Conservation (phyloP, 2,888 invertebrate genomes). For the Bursaphelenchus okinawaensis region DNA sequence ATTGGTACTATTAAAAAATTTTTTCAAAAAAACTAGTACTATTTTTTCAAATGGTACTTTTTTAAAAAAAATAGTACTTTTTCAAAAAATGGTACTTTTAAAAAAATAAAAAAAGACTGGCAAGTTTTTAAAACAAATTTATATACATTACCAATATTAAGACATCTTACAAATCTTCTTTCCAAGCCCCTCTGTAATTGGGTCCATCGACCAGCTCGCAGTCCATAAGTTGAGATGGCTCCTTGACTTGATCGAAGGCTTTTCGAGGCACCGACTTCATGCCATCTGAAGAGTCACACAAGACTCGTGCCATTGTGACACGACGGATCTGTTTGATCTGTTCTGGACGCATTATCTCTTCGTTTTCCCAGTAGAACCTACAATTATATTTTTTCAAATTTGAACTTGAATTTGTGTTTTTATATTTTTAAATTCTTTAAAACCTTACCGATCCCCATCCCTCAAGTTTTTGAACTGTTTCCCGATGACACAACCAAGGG, state of each 20-base stretch:
- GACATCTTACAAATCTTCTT: slow-evolving; percentile 12
- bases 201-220: slow-evolving; percentile 27
- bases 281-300: slow-evolving; percentile 88
- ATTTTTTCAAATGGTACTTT: too few relatives aligned
- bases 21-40: too few relatives aligned
- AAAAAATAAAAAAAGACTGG: too few relatives aligned
- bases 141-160: too few relatives aligned
- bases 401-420: too few relatives aligned
- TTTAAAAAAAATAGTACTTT: too few relatives aligned
- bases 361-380: slow-evolving; percentile 90
- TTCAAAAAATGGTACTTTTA: too few relatives aligned
- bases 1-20: too few relatives aligned
- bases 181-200: slow-evolving; percentile 25
- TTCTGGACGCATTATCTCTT: slow-evolving; percentile 74
- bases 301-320: slow-evolving; percentile 73
- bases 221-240: slow-evolving; percentile 18
- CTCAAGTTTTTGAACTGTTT: slow-evolving; percentile 61
- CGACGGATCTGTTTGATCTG: slow-evolving; percentile 77
- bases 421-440: too few relatives aligned
- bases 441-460: slow-evolving; percentile 61
- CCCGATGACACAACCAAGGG: slow-evolving; percentile 61
- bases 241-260: slow-evolving; percentile 65
- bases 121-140: too few relatives aligned
- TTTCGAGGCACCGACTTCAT: slow-evolving; percentile 73
- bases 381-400: neutral